Evolutionary conservation across 2,888 invertebrate genomes (phyloP), one percentile per base, ranked within the genome.

Genomic region (Hyalella azteca): DNA sequence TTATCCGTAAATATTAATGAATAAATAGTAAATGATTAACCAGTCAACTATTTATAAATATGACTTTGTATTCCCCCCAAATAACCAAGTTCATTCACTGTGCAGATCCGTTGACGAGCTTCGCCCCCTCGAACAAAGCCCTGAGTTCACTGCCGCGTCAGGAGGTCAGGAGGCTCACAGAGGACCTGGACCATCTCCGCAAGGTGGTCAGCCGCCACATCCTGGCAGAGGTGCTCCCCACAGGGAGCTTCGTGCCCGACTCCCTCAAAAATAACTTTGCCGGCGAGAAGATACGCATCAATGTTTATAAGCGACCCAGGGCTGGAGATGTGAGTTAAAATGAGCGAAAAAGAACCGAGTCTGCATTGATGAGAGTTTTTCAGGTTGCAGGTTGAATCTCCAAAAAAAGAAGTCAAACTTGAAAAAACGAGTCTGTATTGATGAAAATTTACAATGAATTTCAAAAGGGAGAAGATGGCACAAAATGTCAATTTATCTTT

Each of bases 71-170:
- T n/a, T n/a, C n/a, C n/a, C n/a, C 26, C 7, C 26, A 54, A 4
- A 11, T 54, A 7, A 54, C 4, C 26, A 54, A 29, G 11, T 73
- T 2, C 7, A 73, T 73, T 4, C 15, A n/a, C 75, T 75, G 22
- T 19, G 9, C 75, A 75, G 75, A 45, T 26, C 45, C 45, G 41
- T n/a, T 45, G 22, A 75, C 75, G 11, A n/a, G 40, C 45, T 75
- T 75, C 45, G 75, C 75, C 4, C 75, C 75, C 29, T 75, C 75
- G 29, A 75, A 75, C 45, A 75, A 75, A 26, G 75, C 75, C 11
- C 29, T 75, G 26, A 45, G 41, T 19, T 9, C 26, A 4, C 45
- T 75, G 29, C 75, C 75, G 4, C 41, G 41, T 2, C 13, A 45
- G 13, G 45, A 41, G 36, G 45, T 75, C 29, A n/a, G 26, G 75